Evolutionary conservation across 2,888 invertebrate genomes (phyloP).

Genomic region (Sesia apiformis): DNA sequence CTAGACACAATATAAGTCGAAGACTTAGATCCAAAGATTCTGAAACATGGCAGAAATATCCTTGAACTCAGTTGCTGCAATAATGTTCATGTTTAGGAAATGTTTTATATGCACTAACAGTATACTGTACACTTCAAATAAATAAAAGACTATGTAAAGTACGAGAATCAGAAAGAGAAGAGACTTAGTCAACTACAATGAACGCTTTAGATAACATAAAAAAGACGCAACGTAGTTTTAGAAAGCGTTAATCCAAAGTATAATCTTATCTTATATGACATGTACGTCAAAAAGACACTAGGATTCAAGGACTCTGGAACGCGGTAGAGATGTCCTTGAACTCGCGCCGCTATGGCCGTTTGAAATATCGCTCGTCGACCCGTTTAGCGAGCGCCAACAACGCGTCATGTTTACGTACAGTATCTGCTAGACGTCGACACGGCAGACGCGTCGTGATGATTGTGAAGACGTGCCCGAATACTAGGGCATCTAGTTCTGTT

Average conservation of each 20-base stretch:
- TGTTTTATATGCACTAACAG: no score
- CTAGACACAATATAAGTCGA: no score
- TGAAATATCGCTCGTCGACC: conserved; percentile 89
- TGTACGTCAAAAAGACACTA: background rate
- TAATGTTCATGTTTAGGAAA: no score
- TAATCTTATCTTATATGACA: background rate
- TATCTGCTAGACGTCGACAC: conserved; percentile 85
- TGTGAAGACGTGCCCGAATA: conserved; percentile 97
- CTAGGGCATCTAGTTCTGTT: conserved; percentile 95
- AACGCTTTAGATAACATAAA: no score
- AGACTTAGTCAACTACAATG: no score
- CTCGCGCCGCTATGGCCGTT: conserved; percentile 59
- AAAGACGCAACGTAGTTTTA: no score
- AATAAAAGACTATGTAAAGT: no score
- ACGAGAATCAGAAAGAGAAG: no score
- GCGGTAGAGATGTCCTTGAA: conserved; percentile 64
- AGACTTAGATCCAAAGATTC: no score
- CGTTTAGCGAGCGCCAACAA: conserved; percentile 88
- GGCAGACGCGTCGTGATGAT: conserved; percentile 93
- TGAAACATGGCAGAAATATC: no score
- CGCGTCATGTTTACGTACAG: conserved; percentile 83
- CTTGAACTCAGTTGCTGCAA: no score
- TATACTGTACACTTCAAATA: no score
- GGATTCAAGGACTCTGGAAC: conserved; percentile 49
- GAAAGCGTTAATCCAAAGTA: background rate